Evolutionary conservation across 1,140 invertebrate species (phyloP), one percentile per base, ranked within the genome.

Genomic region (Drosophila rhopaloa): DNA sequence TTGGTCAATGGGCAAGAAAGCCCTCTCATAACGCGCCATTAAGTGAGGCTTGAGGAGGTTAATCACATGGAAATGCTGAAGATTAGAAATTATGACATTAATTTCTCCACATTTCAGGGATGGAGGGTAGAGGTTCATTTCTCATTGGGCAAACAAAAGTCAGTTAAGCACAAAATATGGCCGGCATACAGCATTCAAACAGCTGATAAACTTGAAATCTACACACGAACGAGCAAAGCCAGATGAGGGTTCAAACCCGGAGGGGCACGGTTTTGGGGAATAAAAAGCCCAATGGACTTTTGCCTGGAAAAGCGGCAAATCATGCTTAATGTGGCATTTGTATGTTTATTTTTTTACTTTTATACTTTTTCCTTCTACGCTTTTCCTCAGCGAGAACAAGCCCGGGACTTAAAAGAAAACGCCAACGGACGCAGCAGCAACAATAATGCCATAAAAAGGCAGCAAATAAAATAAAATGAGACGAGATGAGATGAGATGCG

Each of bases 11-110:
- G 78, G 55, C 67, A 71, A 53, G 37, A 71, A 71, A 71, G 44
- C 58, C 29, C 19, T 46, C 50, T 58, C 56, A 72, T 78, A 89
- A 84, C 75, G 61, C 56, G 74, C 80, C 62, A 89, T 89, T 89
- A 89, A 70, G 70, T 71, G 81, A 84, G 53, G 77, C 77, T 73
- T 68, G 54, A 73, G 77, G 77, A 89, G 83, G 80, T 84, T 89
- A 89, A 89, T 89, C 84, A 79, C 74, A 89, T 84, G 85, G 84
- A 89, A 89, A 89, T 89, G 84, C 74, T 76, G 57, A 40, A 89
- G 84, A 89, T 89, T 89, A 89, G 84, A 84, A 89, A 89, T 89
- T 89, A 89, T 89, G 84, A 84, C 84, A 84, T 84, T 89, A 78
- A 89, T 89, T 80, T 89, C 76, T 84, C 74, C 71, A 51, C 27